Evolutionary conservation across 2,888 invertebrate genomes (phyloP).

Genomic region (Leptopilina drosophilae): DNA sequence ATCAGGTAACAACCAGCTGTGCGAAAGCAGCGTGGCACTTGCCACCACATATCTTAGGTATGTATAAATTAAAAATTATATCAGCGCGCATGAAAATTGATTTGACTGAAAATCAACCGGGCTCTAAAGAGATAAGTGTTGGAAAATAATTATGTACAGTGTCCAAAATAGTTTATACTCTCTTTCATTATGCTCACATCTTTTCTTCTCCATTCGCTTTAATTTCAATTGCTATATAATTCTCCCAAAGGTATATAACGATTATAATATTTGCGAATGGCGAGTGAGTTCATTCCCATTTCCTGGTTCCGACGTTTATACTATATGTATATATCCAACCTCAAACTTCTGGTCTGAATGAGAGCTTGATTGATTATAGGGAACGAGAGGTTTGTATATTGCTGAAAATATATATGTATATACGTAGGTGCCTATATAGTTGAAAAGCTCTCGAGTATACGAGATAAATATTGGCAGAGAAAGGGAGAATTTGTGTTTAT

Average conservation of each 20-base stretch:
- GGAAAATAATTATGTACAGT: slow-evolving; percentile 53
- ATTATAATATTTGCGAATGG: slow-evolving; percentile 52
- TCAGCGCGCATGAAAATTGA: slow-evolving; percentile 49
- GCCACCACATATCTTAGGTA: slow-evolving; percentile 11
- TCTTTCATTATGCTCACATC: slow-evolving; percentile 24
- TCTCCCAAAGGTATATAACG: not conserved
- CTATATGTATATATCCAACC: not conserved
- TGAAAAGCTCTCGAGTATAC: not conserved
- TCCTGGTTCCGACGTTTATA: slow-evolving; percentile 32
- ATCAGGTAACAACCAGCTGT: slow-evolving; percentile 2
- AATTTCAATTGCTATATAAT: not conserved
- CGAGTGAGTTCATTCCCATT: slow-evolving; percentile 50
- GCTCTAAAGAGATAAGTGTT: slow-evolving; percentile 60
- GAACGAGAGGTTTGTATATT: not conserved
- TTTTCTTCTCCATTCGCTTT: not conserved
- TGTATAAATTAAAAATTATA: not conserved
- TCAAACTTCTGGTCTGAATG: not conserved
- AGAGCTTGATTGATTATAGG: slow-evolving; percentile 28
- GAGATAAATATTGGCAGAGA: not conserved
- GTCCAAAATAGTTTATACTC: slow-evolving; percentile 1
- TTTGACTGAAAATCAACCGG: slow-evolving; percentile 55
- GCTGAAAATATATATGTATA: not conserved
- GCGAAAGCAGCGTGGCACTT: not conserved
- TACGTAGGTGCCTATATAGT: too few species aligned
- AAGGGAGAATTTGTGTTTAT: not conserved